These are phyloP conservation scores for Coelinius sp. DNA, from an alignment of 2,888 invertebrate genomes.

Conservation along the genomic window DNA sequence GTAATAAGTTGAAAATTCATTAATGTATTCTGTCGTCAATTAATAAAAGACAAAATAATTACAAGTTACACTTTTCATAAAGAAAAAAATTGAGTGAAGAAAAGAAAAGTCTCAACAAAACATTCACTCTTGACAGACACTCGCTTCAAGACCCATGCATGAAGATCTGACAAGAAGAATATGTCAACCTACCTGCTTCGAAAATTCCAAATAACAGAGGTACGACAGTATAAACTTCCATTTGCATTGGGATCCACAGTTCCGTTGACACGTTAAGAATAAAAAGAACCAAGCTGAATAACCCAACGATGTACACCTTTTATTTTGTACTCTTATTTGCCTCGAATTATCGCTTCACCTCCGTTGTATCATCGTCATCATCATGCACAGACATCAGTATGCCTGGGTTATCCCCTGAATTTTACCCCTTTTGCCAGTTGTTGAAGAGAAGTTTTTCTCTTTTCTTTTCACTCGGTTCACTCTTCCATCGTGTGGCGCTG, in stretches of 20 bases:
- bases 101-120: slow-evolving; percentile 3
- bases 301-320: slow-evolving; percentile 18
- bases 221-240: slow-evolving; percentile 19
- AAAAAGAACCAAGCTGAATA: slow-evolving; percentile 35
- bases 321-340: neutral
- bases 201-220: slow-evolving; percentile 35
- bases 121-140: neutral
- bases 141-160: neutral
- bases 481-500: slow-evolving; percentile 39
- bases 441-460: slow-evolving; percentile 7
- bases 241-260: slow-evolving; percentile 7
- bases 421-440: slow-evolving; percentile 23
- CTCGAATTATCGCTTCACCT: slow-evolving; percentile 12
- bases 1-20: neutral
- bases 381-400: slow-evolving; percentile 1
- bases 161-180: neutral
- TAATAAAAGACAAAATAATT: neutral
- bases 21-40: neutral
- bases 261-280: slow-evolving; percentile 22
- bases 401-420: slow-evolving; percentile 12
- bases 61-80: neutral
- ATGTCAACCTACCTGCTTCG: slow-evolving; percentile 25
- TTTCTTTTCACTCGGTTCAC: slow-evolving; percentile 35
- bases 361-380: neutral
- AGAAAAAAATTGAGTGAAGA: neutral